phyloP scores from a whole-genome alignment of 1,140 invertebrate genomes.

The Drosophila simulans region DNA sequence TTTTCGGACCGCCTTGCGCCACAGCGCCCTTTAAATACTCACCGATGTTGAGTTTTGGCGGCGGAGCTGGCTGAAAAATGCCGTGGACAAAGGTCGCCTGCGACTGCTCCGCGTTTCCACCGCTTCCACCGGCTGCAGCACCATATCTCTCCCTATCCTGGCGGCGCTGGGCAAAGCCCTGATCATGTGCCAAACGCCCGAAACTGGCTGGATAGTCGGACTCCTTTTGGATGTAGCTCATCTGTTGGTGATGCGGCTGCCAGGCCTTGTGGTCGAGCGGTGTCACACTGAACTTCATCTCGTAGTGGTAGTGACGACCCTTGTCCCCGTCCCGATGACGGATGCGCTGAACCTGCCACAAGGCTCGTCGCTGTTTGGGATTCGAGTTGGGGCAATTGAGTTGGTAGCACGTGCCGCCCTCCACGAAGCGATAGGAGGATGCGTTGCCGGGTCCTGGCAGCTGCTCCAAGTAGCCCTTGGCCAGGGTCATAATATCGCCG shows the following conservation, averaged over 20 bases:
- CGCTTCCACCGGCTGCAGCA: not conserved
- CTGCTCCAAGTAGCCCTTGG: constrained; percentile 86
- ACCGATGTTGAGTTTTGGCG: constrained; percentile 72
- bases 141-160: constrained; percentile 46
- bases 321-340: constrained; percentile 85
- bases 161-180: constrained; percentile 65
- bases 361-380: constrained; percentile 85
- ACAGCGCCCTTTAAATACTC: constrained; percentile 61
- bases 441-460: constrained; percentile 71
- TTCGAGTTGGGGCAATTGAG: constrained; percentile 11
- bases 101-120: constrained; percentile 27
- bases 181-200: constrained; percentile 47
- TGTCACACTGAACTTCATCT: constrained; percentile 88
- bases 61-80: constrained; percentile 63
- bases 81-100: constrained; percentile 72
- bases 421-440: constrained; percentile 87
- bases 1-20: constrained; percentile 32
- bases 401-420: constrained; percentile 56
- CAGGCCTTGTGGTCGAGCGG: constrained; percentile 69
- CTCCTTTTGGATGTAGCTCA: constrained; percentile 77
- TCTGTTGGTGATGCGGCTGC: constrained; percentile 38
- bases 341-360: constrained; percentile 88
- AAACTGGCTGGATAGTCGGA: constrained; percentile 80
- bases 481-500: constrained; percentile 87
- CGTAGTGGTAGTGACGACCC: constrained; percentile 86